These are phyloP conservation scores for Catocala fraxini DNA, from an alignment of 2,888 invertebrate genomes.

Conservation along the genomic window DNA sequence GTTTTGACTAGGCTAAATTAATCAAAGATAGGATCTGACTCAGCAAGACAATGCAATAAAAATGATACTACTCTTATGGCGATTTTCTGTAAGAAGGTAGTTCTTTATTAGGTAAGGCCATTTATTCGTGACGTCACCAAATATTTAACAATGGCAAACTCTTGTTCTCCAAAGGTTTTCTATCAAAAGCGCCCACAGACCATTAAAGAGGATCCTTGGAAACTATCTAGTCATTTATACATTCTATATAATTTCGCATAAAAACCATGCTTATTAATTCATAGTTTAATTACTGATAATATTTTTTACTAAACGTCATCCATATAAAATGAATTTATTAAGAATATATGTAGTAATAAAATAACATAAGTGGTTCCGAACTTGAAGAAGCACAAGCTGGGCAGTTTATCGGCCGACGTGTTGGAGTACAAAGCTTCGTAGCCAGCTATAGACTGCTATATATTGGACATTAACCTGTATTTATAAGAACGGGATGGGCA, in stretches of 20 bases:
- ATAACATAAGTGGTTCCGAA: slow-evolving; percentile 78
- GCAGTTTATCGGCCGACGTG: not conserved
- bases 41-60: too few relatives aligned
- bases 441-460: not conserved
- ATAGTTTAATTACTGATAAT: slow-evolving; percentile 14
- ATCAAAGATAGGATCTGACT: too few relatives aligned
- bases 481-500: too few relatives aligned
- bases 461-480: too few relatives aligned
- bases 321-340: slow-evolving; percentile 82
- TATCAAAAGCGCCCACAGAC: not conserved
- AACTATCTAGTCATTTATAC: slow-evolving; percentile 26
- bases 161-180: too few relatives aligned
- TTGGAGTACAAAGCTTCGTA: not conserved
- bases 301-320: slow-evolving; percentile 60
- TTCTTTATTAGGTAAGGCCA: too few relatives aligned
- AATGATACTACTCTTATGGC: too few relatives aligned
- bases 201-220: slow-evolving; percentile 18
- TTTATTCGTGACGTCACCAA: too few relatives aligned
- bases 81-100: too few relatives aligned
- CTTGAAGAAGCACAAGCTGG: not conserved
- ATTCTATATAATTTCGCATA: slow-evolving; percentile 14
- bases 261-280: slow-evolving; percentile 5
- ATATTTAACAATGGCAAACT: too few relatives aligned
- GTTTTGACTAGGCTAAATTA: too few relatives aligned
- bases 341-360: slow-evolving; percentile 74